Conservation (phyloP, 2,113 vertebrate genomes). For the Semnornis frantzii region DNA sequence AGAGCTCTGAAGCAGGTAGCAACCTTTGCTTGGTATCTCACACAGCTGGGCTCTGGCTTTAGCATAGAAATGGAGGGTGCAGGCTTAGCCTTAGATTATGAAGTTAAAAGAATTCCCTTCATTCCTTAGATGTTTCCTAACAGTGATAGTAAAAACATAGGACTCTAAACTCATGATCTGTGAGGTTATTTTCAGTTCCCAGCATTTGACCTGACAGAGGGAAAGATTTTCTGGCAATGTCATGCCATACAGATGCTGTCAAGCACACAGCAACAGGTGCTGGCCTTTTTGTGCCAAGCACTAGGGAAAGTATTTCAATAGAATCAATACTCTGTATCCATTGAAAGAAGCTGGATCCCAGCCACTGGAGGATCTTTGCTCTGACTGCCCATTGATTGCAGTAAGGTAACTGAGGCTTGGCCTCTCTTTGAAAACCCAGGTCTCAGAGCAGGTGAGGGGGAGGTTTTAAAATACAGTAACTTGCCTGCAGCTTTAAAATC, state of each 20-base stretch:
- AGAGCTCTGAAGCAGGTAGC: background rate
- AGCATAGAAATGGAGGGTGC: background rate
- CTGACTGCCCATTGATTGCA: background rate
- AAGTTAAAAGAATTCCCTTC: background rate
- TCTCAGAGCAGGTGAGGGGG: background rate
- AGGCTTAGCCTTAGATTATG: conserved; percentile 6
- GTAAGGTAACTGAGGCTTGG: background rate
- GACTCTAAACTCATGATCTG: background rate
- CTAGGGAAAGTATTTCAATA: background rate
- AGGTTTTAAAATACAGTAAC: background rate
- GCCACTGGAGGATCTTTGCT: background rate
- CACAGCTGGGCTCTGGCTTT: background rate
- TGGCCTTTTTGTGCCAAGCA: background rate
- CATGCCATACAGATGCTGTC: background rate
- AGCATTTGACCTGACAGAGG: background rate
- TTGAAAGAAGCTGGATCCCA: background rate
- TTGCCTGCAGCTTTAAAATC: background rate
- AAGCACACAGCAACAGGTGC: background rate
- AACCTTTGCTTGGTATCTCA: background rate
- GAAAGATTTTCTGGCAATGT: background rate
- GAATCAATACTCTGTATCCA: background rate
- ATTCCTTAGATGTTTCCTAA: background rate
- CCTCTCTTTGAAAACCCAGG: background rate
- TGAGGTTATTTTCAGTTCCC: background rate
- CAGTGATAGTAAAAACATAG: background rate